A percentile compares a stretch with the other conserved stretches of the same genome.
Evolutionary conservation across 2,888 invertebrate species (phyloP).

Genomic region (Amiota minor): DNA sequence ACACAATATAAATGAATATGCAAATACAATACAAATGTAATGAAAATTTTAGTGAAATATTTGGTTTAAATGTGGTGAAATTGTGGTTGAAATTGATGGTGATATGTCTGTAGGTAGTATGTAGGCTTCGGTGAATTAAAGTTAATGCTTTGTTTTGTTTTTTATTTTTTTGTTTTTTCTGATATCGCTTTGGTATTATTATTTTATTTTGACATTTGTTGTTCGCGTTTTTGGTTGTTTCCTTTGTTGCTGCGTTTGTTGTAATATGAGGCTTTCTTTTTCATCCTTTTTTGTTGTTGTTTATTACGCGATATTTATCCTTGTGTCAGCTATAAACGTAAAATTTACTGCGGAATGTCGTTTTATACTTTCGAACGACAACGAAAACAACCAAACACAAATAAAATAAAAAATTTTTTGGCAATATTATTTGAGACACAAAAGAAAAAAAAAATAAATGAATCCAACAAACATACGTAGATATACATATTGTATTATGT

Average conservation of each 20-base stretch:
- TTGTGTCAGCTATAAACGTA: constrained; percentile 65
- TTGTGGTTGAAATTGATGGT: no score
- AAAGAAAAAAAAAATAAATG: not conserved
- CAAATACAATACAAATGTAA: no score
- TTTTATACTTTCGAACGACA: constrained; percentile 45
- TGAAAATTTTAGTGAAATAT: no score
- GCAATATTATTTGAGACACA: constrained; percentile 34
- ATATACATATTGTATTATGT: not conserved
- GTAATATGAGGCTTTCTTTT: not conserved
- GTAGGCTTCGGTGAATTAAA: no score
- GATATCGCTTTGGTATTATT: no score
- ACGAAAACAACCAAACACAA: not conserved
- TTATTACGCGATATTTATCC: constrained; percentile 57
- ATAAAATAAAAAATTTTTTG: constrained; percentile 50
- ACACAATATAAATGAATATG: no score
- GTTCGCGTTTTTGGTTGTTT: not conserved
- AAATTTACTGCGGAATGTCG: constrained; percentile 67
- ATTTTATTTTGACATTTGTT: not conserved
- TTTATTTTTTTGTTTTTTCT: no score
- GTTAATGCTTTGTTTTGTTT: no score
- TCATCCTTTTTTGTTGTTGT: not conserved
- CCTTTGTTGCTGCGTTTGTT: not conserved
- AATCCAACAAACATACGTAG: not conserved
- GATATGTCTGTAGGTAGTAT: no score
- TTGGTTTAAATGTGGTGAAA: no score